phyloP scores from a whole-genome alignment of 2,888 invertebrate species.

The Villa cingulata region DNA sequence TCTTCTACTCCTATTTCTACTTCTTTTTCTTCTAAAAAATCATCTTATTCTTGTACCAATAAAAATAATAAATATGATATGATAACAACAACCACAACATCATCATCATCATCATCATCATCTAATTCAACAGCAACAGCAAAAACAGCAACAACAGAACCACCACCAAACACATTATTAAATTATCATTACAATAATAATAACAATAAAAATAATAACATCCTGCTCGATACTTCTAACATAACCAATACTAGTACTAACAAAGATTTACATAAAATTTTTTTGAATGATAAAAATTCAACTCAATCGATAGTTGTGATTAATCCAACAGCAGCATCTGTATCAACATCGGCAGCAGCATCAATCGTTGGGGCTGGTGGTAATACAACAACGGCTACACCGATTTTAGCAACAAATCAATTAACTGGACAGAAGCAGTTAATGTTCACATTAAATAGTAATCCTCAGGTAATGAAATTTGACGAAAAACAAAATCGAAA shows the following conservation, averaged over 20 bases:
- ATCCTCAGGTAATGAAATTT: constrained; percentile 29
- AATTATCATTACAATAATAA: constrained; percentile 11
- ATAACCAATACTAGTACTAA: constrained; percentile 1
- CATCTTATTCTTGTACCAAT: constrained; percentile 5
- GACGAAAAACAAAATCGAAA: neutral
- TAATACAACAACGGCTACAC: constrained; percentile 13
- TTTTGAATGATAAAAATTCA: constrained; percentile 12
- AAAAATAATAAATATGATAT: neutral
- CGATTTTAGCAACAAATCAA: constrained; percentile 16
- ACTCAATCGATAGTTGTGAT: constrained; percentile 16
- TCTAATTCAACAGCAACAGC: too few species aligned
- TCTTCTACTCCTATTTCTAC: constrained; percentile 7
- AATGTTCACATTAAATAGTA: constrained; percentile 28
- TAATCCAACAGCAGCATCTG: constrained; percentile 18
- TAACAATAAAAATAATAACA: constrained; percentile 13
- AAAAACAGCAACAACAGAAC: too few species aligned
- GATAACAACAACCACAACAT: constrained; percentile 5
- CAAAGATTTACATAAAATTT: constrained; percentile 6
- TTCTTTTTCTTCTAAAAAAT: constrained; percentile 1
- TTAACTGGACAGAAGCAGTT: constrained; percentile 25
- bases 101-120: constrained; percentile 13
- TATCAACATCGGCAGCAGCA: constrained; percentile 6
- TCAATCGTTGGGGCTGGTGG: constrained; percentile 13
- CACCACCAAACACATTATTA: constrained; percentile 11
- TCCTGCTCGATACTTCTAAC: neutral